These are phyloP conservation scores for Batillaria attramentaria DNA, from an alignment of 1,140 invertebrate species.

Conservation along the genomic window DNA sequence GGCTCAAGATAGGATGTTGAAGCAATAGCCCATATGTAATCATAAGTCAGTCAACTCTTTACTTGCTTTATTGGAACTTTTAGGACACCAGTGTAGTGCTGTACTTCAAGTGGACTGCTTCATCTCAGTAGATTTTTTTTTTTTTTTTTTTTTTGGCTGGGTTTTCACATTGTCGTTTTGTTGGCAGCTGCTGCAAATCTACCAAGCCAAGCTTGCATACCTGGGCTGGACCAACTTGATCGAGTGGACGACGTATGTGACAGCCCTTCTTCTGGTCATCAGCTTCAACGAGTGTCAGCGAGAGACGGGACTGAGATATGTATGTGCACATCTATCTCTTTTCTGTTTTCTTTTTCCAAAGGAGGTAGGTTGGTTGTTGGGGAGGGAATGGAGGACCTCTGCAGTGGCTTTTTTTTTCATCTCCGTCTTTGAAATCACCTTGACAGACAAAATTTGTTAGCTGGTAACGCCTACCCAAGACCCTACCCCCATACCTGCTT, in stretches of 20 bases:
- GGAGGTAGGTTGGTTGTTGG: background rate
- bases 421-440: no score
- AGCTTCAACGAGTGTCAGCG: slow-evolving; percentile 71
- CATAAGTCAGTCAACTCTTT: no score
- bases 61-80: no score
- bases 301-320: slow-evolving; percentile 69
- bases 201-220: slow-evolving; percentile 71
- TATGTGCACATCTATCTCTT: slow-evolving; percentile 44
- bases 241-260: slow-evolving; percentile 73
- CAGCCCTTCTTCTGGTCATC: slow-evolving; percentile 71
- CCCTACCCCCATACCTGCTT: no score
- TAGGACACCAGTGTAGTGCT: no score
- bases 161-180: background rate
- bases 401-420: background rate
- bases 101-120: no score
- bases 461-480: no score
- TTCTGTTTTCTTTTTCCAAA: background rate
- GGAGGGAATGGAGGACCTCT: background rate
- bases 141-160: no score
- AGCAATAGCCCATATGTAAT: no score
- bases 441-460: no score
- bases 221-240: slow-evolving; percentile 73
- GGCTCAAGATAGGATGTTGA: no score
- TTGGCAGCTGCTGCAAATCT: slow-evolving; percentile 70
- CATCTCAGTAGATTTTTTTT: no score